Evolutionary conservation across 2,113 vertebrate species (phyloP).

Genomic region (Chauna torquata): DNA sequence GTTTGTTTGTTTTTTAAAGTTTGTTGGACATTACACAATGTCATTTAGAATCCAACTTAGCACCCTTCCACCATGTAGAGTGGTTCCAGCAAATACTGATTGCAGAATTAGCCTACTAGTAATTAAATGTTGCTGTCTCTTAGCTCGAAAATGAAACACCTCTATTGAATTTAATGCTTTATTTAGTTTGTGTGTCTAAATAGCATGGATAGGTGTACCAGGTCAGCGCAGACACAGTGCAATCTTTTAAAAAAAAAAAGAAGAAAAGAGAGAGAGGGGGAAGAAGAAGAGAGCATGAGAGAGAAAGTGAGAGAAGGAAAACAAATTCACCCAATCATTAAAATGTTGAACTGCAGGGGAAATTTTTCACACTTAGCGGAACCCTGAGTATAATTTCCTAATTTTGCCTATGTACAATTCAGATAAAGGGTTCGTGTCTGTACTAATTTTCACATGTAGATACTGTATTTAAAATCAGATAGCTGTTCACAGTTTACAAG

Average conservation of each 20-base stretch:
- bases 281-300: background rate
- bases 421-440: background rate
- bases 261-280: background rate
- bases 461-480: background rate
- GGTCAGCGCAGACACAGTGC: background rate
- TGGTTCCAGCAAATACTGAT: background rate
- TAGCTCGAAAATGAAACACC: slow-evolving; percentile 14
- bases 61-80: background rate
- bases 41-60: background rate
- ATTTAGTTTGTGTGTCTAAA: background rate
- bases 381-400: background rate
- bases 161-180: background rate
- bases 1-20: background rate
- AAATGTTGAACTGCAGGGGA: background rate
- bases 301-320: background rate
- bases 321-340: background rate
- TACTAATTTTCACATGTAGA: background rate
- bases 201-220: background rate
- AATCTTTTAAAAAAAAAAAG: background rate
- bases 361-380: background rate
- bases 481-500: background rate
- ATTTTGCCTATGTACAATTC: background rate
- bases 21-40: background rate
- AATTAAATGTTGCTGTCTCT: slow-evolving; percentile 22
- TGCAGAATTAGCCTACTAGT: slow-evolving; percentile 1